Evolutionary conservation across 2,113 vertebrate species (phyloP), one percentile per base, ranked within the genome.

Genomic region (Leptobrachium leishanense): DNA sequence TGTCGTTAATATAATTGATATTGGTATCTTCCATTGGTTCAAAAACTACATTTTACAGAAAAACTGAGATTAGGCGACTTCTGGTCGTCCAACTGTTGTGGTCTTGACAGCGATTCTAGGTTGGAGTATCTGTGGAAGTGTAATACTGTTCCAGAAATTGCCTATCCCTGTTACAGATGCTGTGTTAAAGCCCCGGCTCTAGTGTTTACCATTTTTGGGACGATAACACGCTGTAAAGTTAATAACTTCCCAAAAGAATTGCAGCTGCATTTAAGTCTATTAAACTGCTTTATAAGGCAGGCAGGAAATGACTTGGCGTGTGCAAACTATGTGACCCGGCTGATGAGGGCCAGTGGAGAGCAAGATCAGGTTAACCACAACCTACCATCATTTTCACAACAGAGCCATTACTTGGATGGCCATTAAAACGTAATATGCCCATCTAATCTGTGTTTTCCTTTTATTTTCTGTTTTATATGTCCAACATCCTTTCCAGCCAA

Each of bases 251-350:
- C 81, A 83, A 71, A 84, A 68, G 85, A 83, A 75, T 84, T 85
- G 88, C 82, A 81, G 83, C 2, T 85, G 84, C 83, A 79, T 84
- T 83, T 68, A 84, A 85, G 83, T 84, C 85, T 88, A 88, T 86
- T 91, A 88, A 86, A 84, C 86, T 85, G 85, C 86, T 90, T 88
- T 76, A 72, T 87, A 89, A 82, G 76, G 73, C 50, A 87, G 89
- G 87, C 90, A 95, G 94, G 95, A 97, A 95, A 93, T 91, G 86
- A 86, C 87, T 90, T 83, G 92, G 86, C 92, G 93, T 92, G 88
- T 92, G 88, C 92, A 94, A 93, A 91, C 93, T 91, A 86, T 89
- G 91, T 92, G 90, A 82, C 87, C 86, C 84, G 86, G 75, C 72
- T 0, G 40, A 83, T 5, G 57, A 53, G 81, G 71, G 87, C 85